Conservation (phyloP, 1,140 invertebrate species). For the Epicauta chinensis region DNA sequence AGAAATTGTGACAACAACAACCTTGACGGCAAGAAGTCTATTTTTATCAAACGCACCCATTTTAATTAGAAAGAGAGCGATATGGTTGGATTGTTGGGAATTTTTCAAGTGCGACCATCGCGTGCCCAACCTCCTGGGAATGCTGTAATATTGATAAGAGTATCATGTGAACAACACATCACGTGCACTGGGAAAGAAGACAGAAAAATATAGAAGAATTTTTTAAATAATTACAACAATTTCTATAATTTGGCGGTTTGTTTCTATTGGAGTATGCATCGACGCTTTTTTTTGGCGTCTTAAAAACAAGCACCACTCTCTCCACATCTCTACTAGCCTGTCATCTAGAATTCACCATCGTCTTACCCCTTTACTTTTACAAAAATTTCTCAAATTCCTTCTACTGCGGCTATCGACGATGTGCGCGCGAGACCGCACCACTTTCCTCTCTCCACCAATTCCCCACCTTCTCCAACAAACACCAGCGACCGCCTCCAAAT, state of each 20-base stretch:
- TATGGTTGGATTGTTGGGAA: too few relatives aligned
- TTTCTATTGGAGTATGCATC: background rate
- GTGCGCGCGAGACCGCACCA: background rate
- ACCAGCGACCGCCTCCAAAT: slow-evolving; percentile 1
- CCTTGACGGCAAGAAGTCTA: too few relatives aligned
- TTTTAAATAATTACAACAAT: background rate
- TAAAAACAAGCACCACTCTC: background rate
- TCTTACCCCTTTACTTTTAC: slow-evolving; percentile 29
- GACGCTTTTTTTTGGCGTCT: background rate
- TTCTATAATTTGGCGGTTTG: background rate
- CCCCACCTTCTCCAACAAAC: background rate
- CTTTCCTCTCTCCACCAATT: background rate
- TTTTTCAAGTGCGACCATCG: too few relatives aligned
- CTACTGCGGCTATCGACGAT: background rate
- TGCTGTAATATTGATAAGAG: background rate
- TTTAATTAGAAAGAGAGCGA: too few relatives aligned
- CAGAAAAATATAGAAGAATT: too few relatives aligned
- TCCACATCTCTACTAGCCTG: slow-evolving; percentile 9
- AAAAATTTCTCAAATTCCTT: slow-evolving; percentile 22
- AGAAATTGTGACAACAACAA: too few relatives aligned
- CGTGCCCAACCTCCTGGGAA: slow-evolving; percentile 4
- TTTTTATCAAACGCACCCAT: too few relatives aligned
- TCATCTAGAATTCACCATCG: slow-evolving; percentile 24
- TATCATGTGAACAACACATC: slow-evolving; percentile 3
- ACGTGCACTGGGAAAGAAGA: background rate